These are phyloP conservation scores for Heliconius hortense DNA, from an alignment of 2,888 invertebrate species.

Conservation along the genomic window DNA sequence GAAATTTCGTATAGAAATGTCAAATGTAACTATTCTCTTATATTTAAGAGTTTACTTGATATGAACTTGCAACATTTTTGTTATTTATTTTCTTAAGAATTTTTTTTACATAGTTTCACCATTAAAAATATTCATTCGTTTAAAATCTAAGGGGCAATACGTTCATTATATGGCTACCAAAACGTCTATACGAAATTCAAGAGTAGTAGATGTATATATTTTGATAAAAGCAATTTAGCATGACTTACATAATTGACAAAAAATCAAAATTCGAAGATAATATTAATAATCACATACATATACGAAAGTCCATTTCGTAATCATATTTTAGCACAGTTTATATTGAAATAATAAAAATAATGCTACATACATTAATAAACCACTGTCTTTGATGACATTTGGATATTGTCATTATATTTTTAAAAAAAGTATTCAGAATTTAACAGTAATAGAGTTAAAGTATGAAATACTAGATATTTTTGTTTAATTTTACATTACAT, in stretches of 20 bases:
- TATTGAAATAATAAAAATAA: too few species aligned
- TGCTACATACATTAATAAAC: too few species aligned
- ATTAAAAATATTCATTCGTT: not conserved
- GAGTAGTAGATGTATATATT: too few species aligned
- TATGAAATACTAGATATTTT: not conserved
- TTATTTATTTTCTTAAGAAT: not conserved
- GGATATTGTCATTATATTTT: too few species aligned
- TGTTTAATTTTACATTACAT: not conserved
- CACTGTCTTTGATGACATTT: too few species aligned
- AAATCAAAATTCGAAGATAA: too few species aligned
- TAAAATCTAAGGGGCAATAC: not conserved
- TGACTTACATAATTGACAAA: too few species aligned
- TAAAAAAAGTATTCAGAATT: not conserved
- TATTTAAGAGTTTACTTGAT: not conserved
- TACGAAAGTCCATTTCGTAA: too few species aligned
- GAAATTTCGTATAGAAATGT: not conserved
- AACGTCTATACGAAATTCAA: not conserved
- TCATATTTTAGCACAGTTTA: too few species aligned
- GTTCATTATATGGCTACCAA: not conserved
- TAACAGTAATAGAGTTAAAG: not conserved
- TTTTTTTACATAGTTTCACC: not conserved
- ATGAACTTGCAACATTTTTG: not conserved
- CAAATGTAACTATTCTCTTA: not conserved
- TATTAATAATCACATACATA: too few species aligned
- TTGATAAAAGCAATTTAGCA: too few species aligned